phyloP scores from a whole-genome alignment of 2,797 vertebrate species.

The Aotus griseimembra region DNA sequence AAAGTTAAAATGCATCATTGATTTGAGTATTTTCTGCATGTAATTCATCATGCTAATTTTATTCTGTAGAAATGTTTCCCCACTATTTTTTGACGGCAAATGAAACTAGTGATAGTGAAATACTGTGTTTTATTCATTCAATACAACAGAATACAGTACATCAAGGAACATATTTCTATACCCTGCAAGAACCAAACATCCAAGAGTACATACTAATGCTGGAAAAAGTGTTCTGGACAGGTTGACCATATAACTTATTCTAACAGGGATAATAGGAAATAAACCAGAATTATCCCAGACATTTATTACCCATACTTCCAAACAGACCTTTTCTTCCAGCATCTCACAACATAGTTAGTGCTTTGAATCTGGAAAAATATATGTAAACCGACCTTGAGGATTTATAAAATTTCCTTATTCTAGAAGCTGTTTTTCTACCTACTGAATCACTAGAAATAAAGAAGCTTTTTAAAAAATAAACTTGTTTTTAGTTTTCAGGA shows the following conservation, averaged over 20 bases:
- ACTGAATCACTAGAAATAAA: neutral
- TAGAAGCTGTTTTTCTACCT: neutral
- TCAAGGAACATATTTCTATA: neutral
- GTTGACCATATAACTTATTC: neutral
- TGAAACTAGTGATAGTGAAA: neutral
- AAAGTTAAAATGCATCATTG: neutral
- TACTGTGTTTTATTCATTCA: slow-evolving; percentile 9
- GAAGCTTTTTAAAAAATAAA: neutral
- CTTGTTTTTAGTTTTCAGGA: neutral
- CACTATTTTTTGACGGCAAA: neutral
- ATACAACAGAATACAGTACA: neutral
- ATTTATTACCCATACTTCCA: neutral
- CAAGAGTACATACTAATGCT: neutral
- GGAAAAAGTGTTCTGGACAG: neutral
- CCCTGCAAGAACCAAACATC: neutral
- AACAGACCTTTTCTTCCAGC: neutral
- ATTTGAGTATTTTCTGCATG: neutral
- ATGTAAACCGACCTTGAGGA: neutral
- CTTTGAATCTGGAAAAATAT: slow-evolving; percentile 4
- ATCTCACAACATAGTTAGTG: neutral
- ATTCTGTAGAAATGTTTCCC: neutral
- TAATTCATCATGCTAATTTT: neutral
- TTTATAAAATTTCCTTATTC: neutral
- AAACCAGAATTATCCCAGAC: neutral
- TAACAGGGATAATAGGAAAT: neutral